Conservation (phyloP, 2,113 vertebrate genomes). For the Merops nubicus region DNA sequence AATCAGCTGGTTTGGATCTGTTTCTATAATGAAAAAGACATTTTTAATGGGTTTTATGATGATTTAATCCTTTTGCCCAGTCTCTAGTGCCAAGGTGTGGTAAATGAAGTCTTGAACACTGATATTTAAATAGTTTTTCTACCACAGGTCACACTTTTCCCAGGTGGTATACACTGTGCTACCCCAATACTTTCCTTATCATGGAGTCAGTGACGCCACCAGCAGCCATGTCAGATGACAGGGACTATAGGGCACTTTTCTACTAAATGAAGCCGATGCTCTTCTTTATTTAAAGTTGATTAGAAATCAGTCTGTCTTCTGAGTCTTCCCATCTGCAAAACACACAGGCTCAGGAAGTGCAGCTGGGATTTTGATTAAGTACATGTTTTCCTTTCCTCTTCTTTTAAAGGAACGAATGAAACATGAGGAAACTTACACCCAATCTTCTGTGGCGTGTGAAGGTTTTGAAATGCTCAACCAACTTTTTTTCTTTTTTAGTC, state of each 20-base stretch:
- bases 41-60: not conserved
- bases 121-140: not conserved
- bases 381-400: conserved; percentile 3
- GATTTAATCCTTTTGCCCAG: not conserved
- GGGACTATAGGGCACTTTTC: not conserved
- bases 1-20: not conserved
- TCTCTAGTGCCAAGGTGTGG: not conserved
- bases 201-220: not conserved
- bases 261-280: conserved; percentile 34
- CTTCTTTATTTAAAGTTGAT: not conserved
- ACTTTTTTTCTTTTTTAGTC: not conserved
- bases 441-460: not conserved
- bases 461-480: not conserved
- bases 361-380: conserved; percentile 32
- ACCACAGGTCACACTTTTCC: not conserved
- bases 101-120: not conserved
- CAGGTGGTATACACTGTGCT: not conserved
- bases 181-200: not conserved
- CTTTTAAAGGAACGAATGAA: conserved; percentile 50
- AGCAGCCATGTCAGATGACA: not conserved
- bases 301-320: conserved; percentile 26
- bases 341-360: not conserved
- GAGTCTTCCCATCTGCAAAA: conserved; percentile 49
- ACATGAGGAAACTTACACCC: conserved; percentile 27
- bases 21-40: not conserved